These are phyloP conservation scores for Agrenia bidenticulata DNA, from an alignment of 2,888 invertebrate species.

Conservation along the genomic window DNA sequence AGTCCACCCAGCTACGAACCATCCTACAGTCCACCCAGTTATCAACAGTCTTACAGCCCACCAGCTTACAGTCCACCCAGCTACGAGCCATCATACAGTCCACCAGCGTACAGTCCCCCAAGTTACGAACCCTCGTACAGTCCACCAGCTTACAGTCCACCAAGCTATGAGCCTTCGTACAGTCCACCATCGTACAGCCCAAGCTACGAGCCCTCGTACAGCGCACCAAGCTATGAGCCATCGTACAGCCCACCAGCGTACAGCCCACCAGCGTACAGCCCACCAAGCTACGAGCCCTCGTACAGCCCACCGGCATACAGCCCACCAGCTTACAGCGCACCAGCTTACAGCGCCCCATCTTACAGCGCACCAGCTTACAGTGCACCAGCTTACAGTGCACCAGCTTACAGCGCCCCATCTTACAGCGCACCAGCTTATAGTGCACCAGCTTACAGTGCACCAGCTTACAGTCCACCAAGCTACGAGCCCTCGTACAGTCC, in stretches of 20 bases:
- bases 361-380: conserved; percentile 12
- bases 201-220: neutral
- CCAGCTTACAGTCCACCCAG: conserved; percentile 25
- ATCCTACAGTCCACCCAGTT: neutral
- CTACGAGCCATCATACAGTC: conserved; percentile 21
- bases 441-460: conserved; percentile 18
- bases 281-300: conserved; percentile 16
- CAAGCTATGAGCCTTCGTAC: neutral
- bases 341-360: conserved; percentile 24
- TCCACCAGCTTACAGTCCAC: conserved; percentile 19
- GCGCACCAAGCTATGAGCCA: conserved; percentile 5
- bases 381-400: conserved; percentile 22
- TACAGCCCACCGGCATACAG: conserved; percentile 19
- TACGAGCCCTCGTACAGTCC: conserved; percentile 16
- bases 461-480: conserved; percentile 18
- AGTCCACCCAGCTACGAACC: conserved; percentile 20
- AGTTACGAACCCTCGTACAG: conserved; percentile 18
- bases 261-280: conserved; percentile 17
- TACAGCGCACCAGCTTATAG: conserved; percentile 12
- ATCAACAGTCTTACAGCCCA: conserved; percentile 24
- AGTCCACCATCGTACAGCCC: conserved; percentile 20
- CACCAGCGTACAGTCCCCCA: conserved; percentile 2
- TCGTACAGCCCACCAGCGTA: conserved; percentile 14
- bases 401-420: conserved; percentile 26
- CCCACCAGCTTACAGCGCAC: conserved; percentile 2